phyloP scores from a whole-genome alignment of 2,797 vertebrate genomes.

The Silurus lanzhouensis region DNA sequence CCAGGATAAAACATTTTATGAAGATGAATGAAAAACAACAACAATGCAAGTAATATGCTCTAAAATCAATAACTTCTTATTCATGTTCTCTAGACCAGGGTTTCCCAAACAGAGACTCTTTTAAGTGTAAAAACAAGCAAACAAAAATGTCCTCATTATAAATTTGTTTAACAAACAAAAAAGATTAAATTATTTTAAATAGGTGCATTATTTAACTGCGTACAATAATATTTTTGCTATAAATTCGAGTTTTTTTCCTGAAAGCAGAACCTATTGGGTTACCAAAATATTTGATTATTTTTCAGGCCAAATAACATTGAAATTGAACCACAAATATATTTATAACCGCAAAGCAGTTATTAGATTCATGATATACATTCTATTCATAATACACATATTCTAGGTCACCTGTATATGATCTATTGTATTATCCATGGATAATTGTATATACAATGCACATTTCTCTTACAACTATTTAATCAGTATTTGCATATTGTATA shows the following conservation, averaged over 20 bases:
- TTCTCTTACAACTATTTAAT: too few species aligned
- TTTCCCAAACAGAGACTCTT: neutral
- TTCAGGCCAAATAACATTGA: too few species aligned
- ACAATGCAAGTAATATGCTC: neutral
- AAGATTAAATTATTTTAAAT: neutral
- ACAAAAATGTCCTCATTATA: neutral
- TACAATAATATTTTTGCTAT: neutral
- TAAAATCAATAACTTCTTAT: neutral
- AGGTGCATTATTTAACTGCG: neutral
- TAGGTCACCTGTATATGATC: too few species aligned
- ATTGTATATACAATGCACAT: too few species aligned
- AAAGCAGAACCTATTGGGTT: neutral
- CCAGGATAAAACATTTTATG: neutral
- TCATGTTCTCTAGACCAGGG: neutral
- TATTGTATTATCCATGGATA: too few species aligned
- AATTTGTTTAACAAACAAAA: neutral
- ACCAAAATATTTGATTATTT: neutral
- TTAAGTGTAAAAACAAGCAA: neutral
- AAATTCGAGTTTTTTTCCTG: neutral
- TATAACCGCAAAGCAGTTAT: neutral
- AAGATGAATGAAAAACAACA: neutral
- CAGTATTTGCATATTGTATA: too few species aligned
- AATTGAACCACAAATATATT: neutral
- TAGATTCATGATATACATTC: neutral
- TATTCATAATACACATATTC: too few species aligned